Evolutionary conservation across 2,888 invertebrate genomes (phyloP), one percentile per base, ranked within the genome.

Genomic region (Agriopis leucophaearia): DNA sequence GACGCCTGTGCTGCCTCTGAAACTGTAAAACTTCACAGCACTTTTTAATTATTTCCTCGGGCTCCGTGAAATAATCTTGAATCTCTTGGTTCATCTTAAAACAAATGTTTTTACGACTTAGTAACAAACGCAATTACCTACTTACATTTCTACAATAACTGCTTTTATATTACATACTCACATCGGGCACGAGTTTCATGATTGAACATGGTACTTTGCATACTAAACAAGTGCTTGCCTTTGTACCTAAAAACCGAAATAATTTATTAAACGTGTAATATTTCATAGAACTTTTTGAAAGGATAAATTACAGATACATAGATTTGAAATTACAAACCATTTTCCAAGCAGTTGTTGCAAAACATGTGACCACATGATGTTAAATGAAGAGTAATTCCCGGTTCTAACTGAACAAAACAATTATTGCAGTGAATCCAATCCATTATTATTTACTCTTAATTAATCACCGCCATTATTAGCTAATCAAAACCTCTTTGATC

Each of bases 341-440:
- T 89, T 67, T 87, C 87, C 75, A 94, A 81, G 70, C 94, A 94
- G 59, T 87, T 89, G 78, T 89, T 91, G 80, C 94, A 94, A 88
- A 92, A 94, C 92, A 94, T 94, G 75, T 94, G 94, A 72, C 94
- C 94, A 78, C 94, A 94, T 88, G 94, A 92, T 81, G 94, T 94
- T 71, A 94, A 85, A 82, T 92, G 89, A 66, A 94, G 82, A 73
- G 88, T 84, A 63, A 89, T 88, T 74, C 91, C 90, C 44, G 91
- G 89, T 81, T 90, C 88, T 78, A 94, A 85, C 71, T 94, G 94
- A 66, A 82, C 79, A 79, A 89, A 94, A 85, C 94, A 94, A 79
- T 92, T 89, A 79, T 94, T 94, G 77, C 94, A 94, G 84, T 94
- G 94, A 79, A 94, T 94, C 94, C 94, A 94, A 85, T 94, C 94